Percentiles rank a stretch among this genome's conserved stretches.
These are phyloP conservation scores for Drosophila paulistorum DNA, from an alignment of 1,140 invertebrate genomes.

Conservation along the genomic window DNA sequence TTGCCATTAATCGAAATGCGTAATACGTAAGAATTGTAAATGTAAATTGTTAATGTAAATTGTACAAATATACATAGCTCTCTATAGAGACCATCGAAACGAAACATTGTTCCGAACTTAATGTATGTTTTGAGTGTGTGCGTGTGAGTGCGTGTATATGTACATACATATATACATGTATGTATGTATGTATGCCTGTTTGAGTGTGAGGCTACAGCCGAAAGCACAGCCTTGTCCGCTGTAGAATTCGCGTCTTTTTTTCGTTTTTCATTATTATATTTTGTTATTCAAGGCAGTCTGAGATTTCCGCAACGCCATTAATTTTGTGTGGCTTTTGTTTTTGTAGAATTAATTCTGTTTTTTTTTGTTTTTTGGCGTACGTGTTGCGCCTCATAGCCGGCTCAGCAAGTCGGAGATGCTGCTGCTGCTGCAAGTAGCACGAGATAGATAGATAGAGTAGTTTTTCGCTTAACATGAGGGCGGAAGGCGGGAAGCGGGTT, in stretches of 20 bases:
- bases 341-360: conserved; percentile 12
- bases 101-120: conserved; percentile 3
- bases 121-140: not conserved
- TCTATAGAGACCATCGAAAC: not conserved
- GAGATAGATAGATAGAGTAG: conserved; percentile 7
- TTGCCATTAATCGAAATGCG: conserved; percentile 34
- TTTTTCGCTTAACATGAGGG: conserved; percentile 30
- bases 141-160: no score
- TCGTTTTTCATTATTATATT: conserved; percentile 26
- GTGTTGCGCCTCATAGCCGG: conserved; percentile 64
- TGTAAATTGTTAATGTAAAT: conserved; percentile 24
- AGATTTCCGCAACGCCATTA: conserved; percentile 77
- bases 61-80: not conserved
- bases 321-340: conserved; percentile 38
- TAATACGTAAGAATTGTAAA: conserved; percentile 38
- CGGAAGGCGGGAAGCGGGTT: not conserved
- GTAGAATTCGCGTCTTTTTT: conserved; percentile 18
- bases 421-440: conserved; percentile 17
- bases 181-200: not conserved
- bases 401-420: conserved; percentile 25
- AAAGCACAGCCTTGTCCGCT: conserved; percentile 37
- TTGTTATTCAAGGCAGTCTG: conserved; percentile 50
- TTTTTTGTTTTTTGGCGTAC: conserved; percentile 62
- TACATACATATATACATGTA: no score
- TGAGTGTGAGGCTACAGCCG: conserved; percentile 10